phyloP scores from a whole-genome alignment of 2,888 invertebrate species.

The Scelioninae gen. 1 region DNA sequence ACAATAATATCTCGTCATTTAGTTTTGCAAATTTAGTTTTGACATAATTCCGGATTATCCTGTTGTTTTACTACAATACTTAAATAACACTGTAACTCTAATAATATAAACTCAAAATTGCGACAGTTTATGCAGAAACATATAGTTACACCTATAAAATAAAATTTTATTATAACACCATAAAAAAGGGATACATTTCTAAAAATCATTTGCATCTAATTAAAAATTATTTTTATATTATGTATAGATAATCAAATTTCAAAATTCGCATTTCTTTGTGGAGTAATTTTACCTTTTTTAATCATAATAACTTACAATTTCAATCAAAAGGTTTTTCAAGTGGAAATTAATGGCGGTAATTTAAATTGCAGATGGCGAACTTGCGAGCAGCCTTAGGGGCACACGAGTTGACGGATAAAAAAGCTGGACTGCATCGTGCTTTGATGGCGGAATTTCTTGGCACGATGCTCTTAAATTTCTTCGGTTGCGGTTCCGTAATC shows the following conservation, averaged over 20 bases:
- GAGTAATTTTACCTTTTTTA: not conserved
- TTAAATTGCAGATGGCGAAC: constrained; percentile 85
- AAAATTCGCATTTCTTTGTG: no score
- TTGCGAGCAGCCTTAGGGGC: constrained; percentile 88
- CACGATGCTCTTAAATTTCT: constrained; percentile 93
- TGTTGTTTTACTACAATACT: not conserved
- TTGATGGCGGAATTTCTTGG: constrained; percentile 95
- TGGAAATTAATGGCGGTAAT: constrained; percentile 19
- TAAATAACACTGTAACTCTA: not conserved
- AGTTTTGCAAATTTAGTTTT: constrained; percentile 8
- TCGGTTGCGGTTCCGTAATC: constrained; percentile 92
- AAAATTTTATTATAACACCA: no score
- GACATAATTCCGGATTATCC: constrained; percentile 27
- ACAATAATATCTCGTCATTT: constrained; percentile 28
- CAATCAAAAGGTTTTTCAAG: not conserved
- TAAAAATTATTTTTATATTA: no score
- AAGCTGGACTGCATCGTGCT: constrained; percentile 90
- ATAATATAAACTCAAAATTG: not conserved
- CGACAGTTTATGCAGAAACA: not conserved
- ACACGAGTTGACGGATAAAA: constrained; percentile 89
- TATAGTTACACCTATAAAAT: no score
- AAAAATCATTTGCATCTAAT: no score
- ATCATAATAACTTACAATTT: no score
- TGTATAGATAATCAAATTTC: no score
- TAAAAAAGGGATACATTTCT: no score